Conservation (phyloP, 2,888 invertebrate species). For the Thymelicus sylvestris region DNA sequence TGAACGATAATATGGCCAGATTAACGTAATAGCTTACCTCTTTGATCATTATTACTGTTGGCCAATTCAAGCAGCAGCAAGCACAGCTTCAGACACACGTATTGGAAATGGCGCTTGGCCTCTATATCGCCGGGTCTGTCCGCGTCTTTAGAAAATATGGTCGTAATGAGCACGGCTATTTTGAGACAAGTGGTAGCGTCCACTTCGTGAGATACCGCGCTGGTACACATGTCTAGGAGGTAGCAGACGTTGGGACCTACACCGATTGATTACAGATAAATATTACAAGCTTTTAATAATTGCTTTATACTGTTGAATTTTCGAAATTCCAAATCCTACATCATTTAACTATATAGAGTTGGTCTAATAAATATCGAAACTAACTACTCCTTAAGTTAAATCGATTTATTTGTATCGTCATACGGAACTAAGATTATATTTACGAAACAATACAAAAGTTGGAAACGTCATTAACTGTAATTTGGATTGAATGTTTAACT, state of each 20-base stretch:
- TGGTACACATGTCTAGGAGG: slow-evolving; percentile 67
- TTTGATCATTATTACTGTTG: slow-evolving; percentile 63
- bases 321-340: too few species aligned
- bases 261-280: slow-evolving; percentile 33
- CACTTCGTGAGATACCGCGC: slow-evolving; percentile 57
- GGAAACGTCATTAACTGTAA: too few species aligned
- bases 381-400: too few species aligned
- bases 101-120: slow-evolving; percentile 58
- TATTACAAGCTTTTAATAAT: too few species aligned
- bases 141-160: slow-evolving; percentile 62
- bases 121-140: slow-evolving; percentile 46
- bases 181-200: slow-evolving; percentile 62
- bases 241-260: slow-evolving; percentile 67
- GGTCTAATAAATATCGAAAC: too few species aligned
- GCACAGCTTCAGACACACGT: slow-evolving; percentile 68
- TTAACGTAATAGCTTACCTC: slow-evolving; percentile 55
- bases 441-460: too few species aligned
- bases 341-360: too few species aligned
- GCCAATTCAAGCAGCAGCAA: slow-evolving; percentile 63
- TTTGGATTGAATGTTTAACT: too few species aligned
- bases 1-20: too few species aligned
- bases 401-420: too few species aligned
- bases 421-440: too few species aligned
- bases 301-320: too few species aligned
- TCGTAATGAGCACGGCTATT: slow-evolving; percentile 65